Percentiles rank a stretch among this genome's conserved stretches.
Evolutionary conservation across 2,113 vertebrate genomes (phyloP).

Genomic region (Psephotus haematonotus): DNA sequence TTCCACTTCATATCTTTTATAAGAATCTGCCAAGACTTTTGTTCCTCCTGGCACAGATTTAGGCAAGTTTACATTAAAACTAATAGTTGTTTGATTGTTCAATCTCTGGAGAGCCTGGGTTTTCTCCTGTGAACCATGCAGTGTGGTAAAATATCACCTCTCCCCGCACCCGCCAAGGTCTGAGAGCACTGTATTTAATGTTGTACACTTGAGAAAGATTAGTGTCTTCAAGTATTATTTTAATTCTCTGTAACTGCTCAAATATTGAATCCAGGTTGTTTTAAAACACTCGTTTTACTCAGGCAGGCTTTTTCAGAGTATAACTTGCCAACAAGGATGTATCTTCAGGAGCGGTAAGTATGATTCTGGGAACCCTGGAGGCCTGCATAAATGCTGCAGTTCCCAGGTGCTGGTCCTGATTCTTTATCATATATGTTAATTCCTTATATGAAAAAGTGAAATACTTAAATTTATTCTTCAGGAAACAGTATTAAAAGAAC

Average conservation of each 20-base stretch:
- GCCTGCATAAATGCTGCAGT: not conserved
- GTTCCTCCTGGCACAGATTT: not conserved
- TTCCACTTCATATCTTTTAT: not conserved
- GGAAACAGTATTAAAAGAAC: constrained; percentile 26
- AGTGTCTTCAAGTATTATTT: not conserved
- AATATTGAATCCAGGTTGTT: not conserved
- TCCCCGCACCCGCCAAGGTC: not conserved
- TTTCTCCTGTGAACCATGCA: not conserved
- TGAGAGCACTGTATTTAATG: not conserved
- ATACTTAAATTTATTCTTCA: constrained; percentile 9
- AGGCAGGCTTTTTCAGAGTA: not conserved
- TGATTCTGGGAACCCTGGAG: not conserved
- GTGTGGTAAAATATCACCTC: not conserved
- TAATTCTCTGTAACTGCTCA: not conserved
- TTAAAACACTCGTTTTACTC: not conserved
- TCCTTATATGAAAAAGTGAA: constrained; percentile 16
- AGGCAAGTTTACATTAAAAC: not conserved
- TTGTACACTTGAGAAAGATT: not conserved
- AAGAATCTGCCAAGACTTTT: not conserved
- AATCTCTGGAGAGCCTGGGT: not conserved
- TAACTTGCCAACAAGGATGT: not conserved
- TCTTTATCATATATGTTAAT: constrained; percentile 20
- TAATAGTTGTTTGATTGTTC: not conserved
- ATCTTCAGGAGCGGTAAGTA: not conserved
- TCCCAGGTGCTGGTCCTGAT: not conserved